These are phyloP conservation scores for Chaenodraco wilsoni DNA, from an alignment of 2,797 vertebrate genomes.

Conservation along the genomic window DNA sequence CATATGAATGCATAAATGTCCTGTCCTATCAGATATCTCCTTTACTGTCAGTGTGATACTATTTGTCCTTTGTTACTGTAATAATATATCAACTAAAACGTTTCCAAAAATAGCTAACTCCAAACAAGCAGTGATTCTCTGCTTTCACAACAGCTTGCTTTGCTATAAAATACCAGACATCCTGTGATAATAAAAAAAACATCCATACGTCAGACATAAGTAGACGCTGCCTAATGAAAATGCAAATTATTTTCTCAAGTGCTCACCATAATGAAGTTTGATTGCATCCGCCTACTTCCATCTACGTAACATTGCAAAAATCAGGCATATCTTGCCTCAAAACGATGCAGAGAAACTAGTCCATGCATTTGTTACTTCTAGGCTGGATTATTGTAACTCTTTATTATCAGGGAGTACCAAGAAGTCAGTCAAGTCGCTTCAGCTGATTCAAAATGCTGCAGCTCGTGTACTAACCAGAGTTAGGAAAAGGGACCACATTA, in stretches of 20 bases:
- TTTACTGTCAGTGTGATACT: not conserved
- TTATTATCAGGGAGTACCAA: too few relatives aligned
- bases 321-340: too few relatives aligned
- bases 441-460: too few relatives aligned
- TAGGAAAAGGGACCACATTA: too few relatives aligned
- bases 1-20: not conserved
- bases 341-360: too few relatives aligned
- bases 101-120: not conserved
- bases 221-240: conserved; percentile 22
- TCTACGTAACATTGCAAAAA: too few relatives aligned
- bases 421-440: too few relatives aligned
- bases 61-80: not conserved
- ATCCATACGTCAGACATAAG: conserved; percentile 24
- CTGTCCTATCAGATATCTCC: conserved; percentile 1
- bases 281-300: conserved; percentile 12
- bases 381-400: too few relatives aligned
- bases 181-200: conserved; percentile 15
- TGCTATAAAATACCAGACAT: conserved; percentile 28
- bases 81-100: not conserved
- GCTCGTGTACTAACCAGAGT: too few relatives aligned
- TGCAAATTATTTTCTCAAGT: conserved; percentile 19
- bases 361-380: too few relatives aligned
- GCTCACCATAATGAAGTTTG: conserved; percentile 23
- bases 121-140: not conserved
- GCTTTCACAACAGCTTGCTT: conserved; percentile 21